These are phyloP conservation scores for Nesidiocoris tenuis DNA, from an alignment of 2,888 invertebrate species.

Conservation along the genomic window DNA sequence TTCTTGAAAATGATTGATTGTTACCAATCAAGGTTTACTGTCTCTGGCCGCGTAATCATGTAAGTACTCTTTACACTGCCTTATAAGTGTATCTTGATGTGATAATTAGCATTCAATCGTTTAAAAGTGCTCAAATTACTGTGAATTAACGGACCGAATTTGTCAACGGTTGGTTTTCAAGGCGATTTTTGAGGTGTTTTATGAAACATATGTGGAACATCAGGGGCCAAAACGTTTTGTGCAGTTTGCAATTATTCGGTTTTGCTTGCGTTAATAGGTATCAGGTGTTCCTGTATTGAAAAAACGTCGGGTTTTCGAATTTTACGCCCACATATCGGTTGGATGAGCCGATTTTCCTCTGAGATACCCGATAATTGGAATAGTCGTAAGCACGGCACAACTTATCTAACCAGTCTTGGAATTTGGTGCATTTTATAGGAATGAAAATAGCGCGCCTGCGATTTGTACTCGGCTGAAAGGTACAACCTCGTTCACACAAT, in stretches of 20 bases:
- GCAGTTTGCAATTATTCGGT: not conserved
- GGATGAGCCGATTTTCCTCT: too few species aligned
- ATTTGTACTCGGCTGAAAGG: too few species aligned
- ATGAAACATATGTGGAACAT: slow-evolving; percentile 26
- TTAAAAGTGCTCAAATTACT: slow-evolving; percentile 31
- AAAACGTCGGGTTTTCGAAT: too few species aligned
- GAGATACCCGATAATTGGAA: too few species aligned
- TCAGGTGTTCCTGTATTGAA: not conserved
- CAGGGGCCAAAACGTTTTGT: slow-evolving; percentile 32
- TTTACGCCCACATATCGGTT: too few species aligned
- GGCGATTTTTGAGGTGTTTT: slow-evolving; percentile 3
- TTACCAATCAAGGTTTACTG: slow-evolving; percentile 35
- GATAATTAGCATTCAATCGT: slow-evolving; percentile 38
- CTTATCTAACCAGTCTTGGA: too few species aligned
- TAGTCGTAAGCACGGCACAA: too few species aligned
- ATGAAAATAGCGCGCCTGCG: too few species aligned
- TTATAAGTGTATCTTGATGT: slow-evolving; percentile 40
- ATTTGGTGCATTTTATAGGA: too few species aligned
- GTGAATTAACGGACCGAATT: not conserved
- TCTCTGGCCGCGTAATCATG: slow-evolving; percentile 7
- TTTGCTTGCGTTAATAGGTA: not conserved
- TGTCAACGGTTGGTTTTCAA: not conserved
- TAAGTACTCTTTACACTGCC: slow-evolving; percentile 26
- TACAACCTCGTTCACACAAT: too few species aligned
- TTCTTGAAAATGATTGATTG: slow-evolving; percentile 41